Evolutionary conservation across 2,888 invertebrate genomes (phyloP), one percentile per base, ranked within the genome.

Genomic region (Oegoconia quadripuncta): DNA sequence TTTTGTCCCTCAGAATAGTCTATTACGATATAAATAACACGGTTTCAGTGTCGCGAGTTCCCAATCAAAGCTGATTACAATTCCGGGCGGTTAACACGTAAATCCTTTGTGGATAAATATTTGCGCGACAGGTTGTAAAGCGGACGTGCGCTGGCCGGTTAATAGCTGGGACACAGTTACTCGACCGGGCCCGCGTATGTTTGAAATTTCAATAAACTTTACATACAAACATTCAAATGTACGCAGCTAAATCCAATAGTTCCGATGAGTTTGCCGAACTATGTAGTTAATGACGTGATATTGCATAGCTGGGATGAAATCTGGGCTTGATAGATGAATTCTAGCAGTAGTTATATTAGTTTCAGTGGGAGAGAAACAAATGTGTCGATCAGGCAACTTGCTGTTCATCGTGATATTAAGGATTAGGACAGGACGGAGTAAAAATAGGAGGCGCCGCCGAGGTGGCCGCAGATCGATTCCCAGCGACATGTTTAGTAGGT

Each of bases 31-130:
- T 20, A 20, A 6, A 20, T 25, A 14, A n/a, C 7, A 40, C 20
- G 36, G 36, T 36, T 28, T 37, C 41, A 33, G 16, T 28, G 27
- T 23, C 37, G 32, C 25, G 28, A 34, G 32, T 29, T 31, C 41
- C 32, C 34, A 37, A 31, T 34, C 36, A 41, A 30, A 39, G 41
- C 44, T 43, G 79, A 80, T 84, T 83, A 86, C 79, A 55, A 86
- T 83, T 82, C 82, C 65, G 64, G 52, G 61, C 70, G 74, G 74
- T 75, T 71, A 73, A 74, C 78, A 76, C 79, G 82, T 81, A 76
- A 84, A 82, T 79, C 77, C 77, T 64, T 75, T 74, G 79, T 73
- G 75, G 75, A 80, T 81, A 86, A 86, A 86, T 84, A 83, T 86
- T 86, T 84, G 79, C 78, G 73, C 76, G 83, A 79, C 83, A 79